Conservation (phyloP, 2,113 vertebrate species). For the Mustelus asterias region DNA sequence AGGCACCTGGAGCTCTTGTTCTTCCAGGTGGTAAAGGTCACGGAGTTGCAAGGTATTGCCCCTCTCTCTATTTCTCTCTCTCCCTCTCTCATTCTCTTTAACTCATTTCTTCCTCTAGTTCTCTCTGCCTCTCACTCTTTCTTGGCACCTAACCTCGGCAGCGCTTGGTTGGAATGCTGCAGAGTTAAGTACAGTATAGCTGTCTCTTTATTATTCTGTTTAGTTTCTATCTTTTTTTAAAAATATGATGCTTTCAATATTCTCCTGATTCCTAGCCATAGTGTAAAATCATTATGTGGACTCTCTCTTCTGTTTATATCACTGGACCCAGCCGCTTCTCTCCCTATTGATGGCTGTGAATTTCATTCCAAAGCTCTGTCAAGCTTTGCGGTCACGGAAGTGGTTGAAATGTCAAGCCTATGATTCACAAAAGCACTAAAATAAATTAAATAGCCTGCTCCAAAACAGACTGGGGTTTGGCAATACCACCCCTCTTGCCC, state of each 20-base stretch:
- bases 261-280: background rate
- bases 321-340: background rate
- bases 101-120: background rate
- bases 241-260: background rate
- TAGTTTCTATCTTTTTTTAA: background rate
- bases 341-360: too few species aligned
- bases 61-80: background rate
- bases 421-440: background rate
- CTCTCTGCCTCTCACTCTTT: background rate
- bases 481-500: background rate
- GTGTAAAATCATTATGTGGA: background rate
- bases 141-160: background rate
- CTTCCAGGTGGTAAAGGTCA: too few species aligned
- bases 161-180: background rate
- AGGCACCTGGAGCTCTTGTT: too few species aligned
- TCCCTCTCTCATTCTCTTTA: background rate
- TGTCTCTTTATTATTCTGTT: background rate
- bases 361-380: background rate
- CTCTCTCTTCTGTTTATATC: background rate
- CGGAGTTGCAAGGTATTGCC: background rate
- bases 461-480: background rate
- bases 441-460: too few species aligned
- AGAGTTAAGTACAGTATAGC: background rate
- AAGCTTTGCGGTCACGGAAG: background rate
- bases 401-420: background rate